Conservation (phyloP, 37 sponge, comb jelly and placozoan genomes). For the Tethya wilhelma region DNA sequence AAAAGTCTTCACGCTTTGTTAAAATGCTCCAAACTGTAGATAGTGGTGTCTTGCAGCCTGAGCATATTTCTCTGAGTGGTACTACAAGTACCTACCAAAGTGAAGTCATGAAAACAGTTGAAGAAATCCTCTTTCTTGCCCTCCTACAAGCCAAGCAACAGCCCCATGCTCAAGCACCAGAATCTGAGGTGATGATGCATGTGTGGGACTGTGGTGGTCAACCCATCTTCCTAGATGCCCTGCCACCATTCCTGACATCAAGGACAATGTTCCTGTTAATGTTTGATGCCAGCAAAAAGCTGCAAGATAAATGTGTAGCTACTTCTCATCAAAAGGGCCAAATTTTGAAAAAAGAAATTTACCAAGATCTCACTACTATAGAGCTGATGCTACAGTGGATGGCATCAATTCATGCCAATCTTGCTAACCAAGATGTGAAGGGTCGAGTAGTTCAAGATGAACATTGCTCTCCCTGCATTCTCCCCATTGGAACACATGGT, state of each 20-base stretch:
- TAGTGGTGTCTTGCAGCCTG: too few relatives aligned
- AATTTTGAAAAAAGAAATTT: neutral
- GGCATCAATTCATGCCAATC: slow-evolving; percentile 39
- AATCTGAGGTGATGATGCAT: slow-evolving; percentile 24
- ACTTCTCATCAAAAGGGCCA: slow-evolving; percentile 17
- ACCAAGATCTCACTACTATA: neutral
- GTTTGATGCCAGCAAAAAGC: slow-evolving; percentile 46
- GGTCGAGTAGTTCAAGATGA: too few relatives aligned
- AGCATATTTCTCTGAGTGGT: too few relatives aligned
- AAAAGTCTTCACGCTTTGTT: too few relatives aligned
- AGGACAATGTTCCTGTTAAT: slow-evolving; percentile 49
- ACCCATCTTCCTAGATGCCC: slow-evolving; percentile 40
- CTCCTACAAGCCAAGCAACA: neutral
- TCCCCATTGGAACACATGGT: slow-evolving; percentile 48
- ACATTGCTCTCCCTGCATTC: slow-evolving; percentile 40
- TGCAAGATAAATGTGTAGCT: neutral
- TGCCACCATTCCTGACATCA: slow-evolving; percentile 56
- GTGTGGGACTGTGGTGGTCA: slow-evolving; percentile 80
- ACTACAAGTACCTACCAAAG: too few relatives aligned
- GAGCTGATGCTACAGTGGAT: slow-evolving; percentile 44
- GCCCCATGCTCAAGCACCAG: neutral
- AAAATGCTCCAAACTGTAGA: too few relatives aligned
- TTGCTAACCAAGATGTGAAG: neutral
- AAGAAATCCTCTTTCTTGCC: neutral
- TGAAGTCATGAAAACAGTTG: too few relatives aligned